Evolutionary conservation across 2,888 invertebrate species (phyloP), one percentile per base, ranked within the genome.

Genomic region (Cheiracanthium punctorium): DNA sequence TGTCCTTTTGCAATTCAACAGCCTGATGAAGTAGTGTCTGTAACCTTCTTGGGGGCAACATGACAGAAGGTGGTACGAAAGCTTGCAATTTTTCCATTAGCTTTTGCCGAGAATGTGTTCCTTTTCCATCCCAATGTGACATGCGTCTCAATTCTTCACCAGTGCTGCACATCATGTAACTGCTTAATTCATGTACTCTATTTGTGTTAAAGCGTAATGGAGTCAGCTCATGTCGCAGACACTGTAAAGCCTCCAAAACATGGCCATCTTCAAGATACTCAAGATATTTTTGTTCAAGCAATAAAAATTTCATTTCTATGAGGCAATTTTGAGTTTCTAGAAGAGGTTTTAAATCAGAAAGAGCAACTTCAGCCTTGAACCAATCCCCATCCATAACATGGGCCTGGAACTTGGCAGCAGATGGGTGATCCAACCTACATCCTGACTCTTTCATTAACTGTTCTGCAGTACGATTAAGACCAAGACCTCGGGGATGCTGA

Each of bases 271-370:
- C 98, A 91, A 99, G 93, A 92, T 95, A 95, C 93, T 99, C 99
- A 90, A 99, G 93, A 93, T 98, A 99, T 93, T 98, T 98, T 93
- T 99, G 98, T 93, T 99, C 98, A 90, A 98, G 93, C 89, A 99
- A 93, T 91, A 98, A 94, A 93, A 98, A 98, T 93, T 96, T 97
- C 98, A 98, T 98, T 93, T 98, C 92, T 89, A 91, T 90, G 67
- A 92, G 90, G 88, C 92, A 92, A 86, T 92, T 91, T 80, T 93
- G 93, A 90, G 93, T 93, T 90, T 95, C 95, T 90, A 97, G 93
- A 91, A 96, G 93, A 70, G 94, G 93, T 91, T 95, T 95, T 90
- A 96, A 93, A 92, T 96, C 96, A 91, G 95, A 95, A 91, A 97
- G 93, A 93, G 96, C 97, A 92, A 95, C 95, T 92, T 97, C 97